Conservation (phyloP, 2,888 invertebrate genomes). For the Embidobia sp. region DNA sequence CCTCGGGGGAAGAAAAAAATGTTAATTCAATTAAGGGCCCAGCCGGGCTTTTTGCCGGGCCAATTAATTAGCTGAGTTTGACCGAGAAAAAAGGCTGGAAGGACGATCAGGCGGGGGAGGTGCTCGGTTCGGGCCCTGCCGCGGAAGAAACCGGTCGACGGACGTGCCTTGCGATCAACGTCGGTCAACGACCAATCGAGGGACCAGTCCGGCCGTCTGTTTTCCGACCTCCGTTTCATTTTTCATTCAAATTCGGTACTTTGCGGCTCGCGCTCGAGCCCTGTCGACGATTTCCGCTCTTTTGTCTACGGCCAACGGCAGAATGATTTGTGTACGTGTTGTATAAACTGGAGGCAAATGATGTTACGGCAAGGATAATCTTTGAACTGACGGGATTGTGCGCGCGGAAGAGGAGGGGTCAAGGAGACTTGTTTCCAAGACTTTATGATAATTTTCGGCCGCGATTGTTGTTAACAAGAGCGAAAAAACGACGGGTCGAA, state of each 20-base stretch:
- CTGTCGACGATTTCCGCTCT: constrained; percentile 29
- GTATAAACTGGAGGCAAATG: no score
- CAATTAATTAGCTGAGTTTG: constrained; percentile 12
- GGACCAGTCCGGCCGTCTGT: constrained; percentile 30
- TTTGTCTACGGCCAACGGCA: constrained; percentile 10
- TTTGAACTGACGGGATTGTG: no score
- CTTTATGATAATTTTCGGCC: no score
- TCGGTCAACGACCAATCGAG: constrained; percentile 56
- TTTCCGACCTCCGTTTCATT: constrained; percentile 42
- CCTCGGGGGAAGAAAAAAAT: no score
- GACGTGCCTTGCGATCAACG: constrained; percentile 30
- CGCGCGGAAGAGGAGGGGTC: no score
- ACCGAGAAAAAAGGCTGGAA: constrained; percentile 51
- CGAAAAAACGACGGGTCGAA: no score
- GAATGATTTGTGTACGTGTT: neutral
- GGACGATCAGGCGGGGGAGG: constrained; percentile 49
- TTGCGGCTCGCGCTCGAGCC: neutral
- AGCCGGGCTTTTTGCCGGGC: neutral
- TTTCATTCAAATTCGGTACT: constrained; percentile 42
- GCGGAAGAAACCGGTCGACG: constrained; percentile 57
- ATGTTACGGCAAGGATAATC: no score
- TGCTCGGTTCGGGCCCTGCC: constrained; percentile 34
- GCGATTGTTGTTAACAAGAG: no score
- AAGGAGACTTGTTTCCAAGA: no score
- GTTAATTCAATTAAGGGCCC: constrained; percentile 10